Conservation (phyloP, 2,888 invertebrate genomes). For the Aspidiotus rigidus region DNA sequence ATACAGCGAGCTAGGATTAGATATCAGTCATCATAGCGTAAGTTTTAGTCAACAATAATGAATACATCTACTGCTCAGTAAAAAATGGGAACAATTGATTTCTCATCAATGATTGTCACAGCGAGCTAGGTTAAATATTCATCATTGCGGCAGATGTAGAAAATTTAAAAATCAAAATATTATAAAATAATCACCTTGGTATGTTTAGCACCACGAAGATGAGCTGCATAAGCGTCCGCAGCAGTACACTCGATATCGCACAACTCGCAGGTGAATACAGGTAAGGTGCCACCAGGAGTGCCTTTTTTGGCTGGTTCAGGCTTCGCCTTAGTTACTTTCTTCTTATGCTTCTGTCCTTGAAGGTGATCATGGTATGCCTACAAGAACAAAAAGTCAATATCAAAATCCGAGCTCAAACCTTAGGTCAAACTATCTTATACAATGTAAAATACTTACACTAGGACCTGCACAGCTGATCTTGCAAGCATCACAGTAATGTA, state of each 20-base stretch:
- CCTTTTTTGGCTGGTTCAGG: constrained; percentile 57
- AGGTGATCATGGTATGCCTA: constrained; percentile 89
- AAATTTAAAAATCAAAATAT: not conserved
- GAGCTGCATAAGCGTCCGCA: constrained; percentile 95
- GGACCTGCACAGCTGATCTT: constrained; percentile 96
- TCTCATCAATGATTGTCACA: not conserved
- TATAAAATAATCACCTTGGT: constrained; percentile 66
- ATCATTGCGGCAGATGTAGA: not conserved
- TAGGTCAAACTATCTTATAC: not conserved
- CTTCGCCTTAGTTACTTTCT: constrained; percentile 83
- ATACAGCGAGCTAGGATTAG: constrained; percentile 25
- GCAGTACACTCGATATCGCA: constrained; percentile 99
- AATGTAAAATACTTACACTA: constrained; percentile 49
- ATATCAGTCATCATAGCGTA: constrained; percentile 20
- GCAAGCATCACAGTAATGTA: constrained; percentile 98
- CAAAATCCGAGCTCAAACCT: not conserved
- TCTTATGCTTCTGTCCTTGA: constrained; percentile 98
- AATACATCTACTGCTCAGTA: not conserved
- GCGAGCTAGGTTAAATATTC: not conserved
- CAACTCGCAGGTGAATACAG: constrained; percentile 81
- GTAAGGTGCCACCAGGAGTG: constrained; percentile 40
- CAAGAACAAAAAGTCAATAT: constrained; percentile 35
- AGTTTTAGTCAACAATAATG: not conserved
- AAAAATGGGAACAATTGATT: not conserved
- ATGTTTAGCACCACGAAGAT: constrained; percentile 95